Evolutionary conservation across 2,113 vertebrate species (phyloP), one percentile per base, ranked within the genome.

Genomic region (Eira barbara): DNA sequence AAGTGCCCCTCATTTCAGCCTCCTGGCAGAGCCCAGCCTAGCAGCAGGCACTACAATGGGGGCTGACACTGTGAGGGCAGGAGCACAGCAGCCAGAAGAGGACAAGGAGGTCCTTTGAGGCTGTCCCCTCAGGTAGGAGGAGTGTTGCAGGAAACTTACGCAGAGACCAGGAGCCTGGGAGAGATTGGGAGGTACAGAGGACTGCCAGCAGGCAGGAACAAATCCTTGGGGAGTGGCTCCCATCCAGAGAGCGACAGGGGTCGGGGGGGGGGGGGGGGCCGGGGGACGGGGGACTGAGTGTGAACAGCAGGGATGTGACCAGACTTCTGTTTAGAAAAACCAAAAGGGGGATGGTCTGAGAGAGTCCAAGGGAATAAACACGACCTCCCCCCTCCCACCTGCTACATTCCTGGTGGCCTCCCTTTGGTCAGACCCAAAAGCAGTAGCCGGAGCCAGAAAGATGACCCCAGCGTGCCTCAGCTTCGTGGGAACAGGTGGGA

Each of bases 251-350:
- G 39, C 2, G 18, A 57, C 2, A 17, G 52, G 52, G 52, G 52
- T 18, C 39, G 52, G 52, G 15, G 52, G 52, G 52, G 15, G 14
- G 15, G 27, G 45, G 31, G 3, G 91, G n/a, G n/a, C n/a, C n/a
- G n/a, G n/a, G n/a, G n/a, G n/a, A n/a, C n/a, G n/a, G n/a, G 36
- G 23, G 61, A 23, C 23, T 9, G 39, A 84, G 34, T 52, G 45
- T 67, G 12, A 80, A 67, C 31, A 69, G 39, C 25, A 29, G 4
- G 67, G 18, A n/a, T 11, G n/a, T 34, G 34, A 39, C 31, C 47
- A 78, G 59, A 80, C 80, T 39, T 65, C 65, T 91, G 21, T 45
- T 95, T 86, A 61, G 84, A 87, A 95, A 96, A 93, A 81, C 63
- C 29, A 65, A 90, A 63, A 79, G 31, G 27, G 67, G n/a, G 17